These are phyloP conservation scores for Euclidia mi DNA, from an alignment of 2,888 invertebrate species.

Conservation along the genomic window DNA sequence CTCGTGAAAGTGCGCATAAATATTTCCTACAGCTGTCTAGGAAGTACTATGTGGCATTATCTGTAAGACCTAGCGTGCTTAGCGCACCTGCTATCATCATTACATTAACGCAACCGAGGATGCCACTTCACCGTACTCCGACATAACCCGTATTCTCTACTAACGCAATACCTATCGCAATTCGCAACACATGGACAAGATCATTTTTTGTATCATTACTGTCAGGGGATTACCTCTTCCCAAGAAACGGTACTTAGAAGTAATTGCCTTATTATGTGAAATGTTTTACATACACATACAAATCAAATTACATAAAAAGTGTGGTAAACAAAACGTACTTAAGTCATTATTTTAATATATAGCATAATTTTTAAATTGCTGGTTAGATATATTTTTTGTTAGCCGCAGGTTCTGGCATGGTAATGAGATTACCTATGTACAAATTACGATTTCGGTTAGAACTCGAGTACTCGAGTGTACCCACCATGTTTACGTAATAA, in stretches of 20 bases:
- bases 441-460: conserved; percentile 19
- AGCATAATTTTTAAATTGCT: too few relatives aligned
- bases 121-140: conserved; percentile 51
- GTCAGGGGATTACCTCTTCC: conserved; percentile 16
- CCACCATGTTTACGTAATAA: conserved; percentile 42
- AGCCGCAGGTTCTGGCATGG: too few relatives aligned
- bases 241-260: conserved; percentile 17
- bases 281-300: conserved; percentile 3
- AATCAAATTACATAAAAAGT: conserved; percentile 1
- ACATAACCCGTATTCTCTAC: conserved; percentile 48
- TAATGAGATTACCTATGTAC: background rate
- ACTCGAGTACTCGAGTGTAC: conserved; percentile 15
- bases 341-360: too few relatives aligned
- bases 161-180: conserved; percentile 46
- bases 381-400: too few relatives aligned
- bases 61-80: conserved; percentile 64
- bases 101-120: conserved; percentile 68
- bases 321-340: background rate
- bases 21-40: conserved; percentile 71
- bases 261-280: conserved; percentile 19
- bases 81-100: conserved; percentile 66
- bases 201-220: conserved; percentile 35
- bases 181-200: conserved; percentile 30
- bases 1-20: conserved; percentile 70
- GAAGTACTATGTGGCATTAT: conserved; percentile 67